Conservation (phyloP, 2,113 vertebrate genomes). For the Nerophis ophidion region DNA sequence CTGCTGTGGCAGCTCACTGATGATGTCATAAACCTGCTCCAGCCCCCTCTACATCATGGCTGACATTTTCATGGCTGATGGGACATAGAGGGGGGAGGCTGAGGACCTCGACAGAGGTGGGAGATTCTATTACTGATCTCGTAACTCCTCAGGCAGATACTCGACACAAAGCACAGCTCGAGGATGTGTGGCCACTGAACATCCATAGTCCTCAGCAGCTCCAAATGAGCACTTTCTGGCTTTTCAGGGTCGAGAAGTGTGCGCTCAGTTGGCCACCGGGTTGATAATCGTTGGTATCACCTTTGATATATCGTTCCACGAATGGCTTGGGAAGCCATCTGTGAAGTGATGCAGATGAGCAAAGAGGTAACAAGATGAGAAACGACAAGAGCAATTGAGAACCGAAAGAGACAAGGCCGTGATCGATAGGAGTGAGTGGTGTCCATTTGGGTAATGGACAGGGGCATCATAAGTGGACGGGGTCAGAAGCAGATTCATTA, state of each 20-base stretch:
- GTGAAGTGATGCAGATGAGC: conserved; percentile 62
- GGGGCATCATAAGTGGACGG: conserved; percentile 76
- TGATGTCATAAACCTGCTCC: conserved; percentile 70
- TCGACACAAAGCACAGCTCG: conserved; percentile 19
- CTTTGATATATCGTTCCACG: conserved; percentile 71
- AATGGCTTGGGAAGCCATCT: conserved; percentile 60
- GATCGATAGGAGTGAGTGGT: conserved; percentile 85
- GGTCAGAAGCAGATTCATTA: conserved; percentile 79
- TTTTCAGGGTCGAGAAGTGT: conserved; percentile 50
- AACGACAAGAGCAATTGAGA: conserved; percentile 66
- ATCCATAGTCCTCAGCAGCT: conserved; percentile 31
- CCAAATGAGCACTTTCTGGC: conserved; percentile 48
- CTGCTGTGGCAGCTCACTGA: conserved; percentile 64
- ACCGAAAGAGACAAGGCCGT: conserved; percentile 68
- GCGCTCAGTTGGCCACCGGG: conserved; percentile 49
- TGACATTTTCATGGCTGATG: conserved; percentile 70
- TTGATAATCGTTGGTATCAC: conserved; percentile 68
- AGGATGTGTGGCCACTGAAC: conserved; percentile 17
- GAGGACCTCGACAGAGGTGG: conserved; percentile 41
- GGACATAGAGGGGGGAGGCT: conserved; percentile 50
- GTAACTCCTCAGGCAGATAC: conserved; percentile 47
- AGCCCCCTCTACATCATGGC: conserved; percentile 55
- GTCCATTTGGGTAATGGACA: conserved; percentile 93
- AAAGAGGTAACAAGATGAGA: conserved; percentile 78
- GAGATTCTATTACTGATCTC: conserved; percentile 55